Base-by-base conservation (phyloP, 1,140 invertebrate genomes). In the Branchinecta lindahli region DNA sequence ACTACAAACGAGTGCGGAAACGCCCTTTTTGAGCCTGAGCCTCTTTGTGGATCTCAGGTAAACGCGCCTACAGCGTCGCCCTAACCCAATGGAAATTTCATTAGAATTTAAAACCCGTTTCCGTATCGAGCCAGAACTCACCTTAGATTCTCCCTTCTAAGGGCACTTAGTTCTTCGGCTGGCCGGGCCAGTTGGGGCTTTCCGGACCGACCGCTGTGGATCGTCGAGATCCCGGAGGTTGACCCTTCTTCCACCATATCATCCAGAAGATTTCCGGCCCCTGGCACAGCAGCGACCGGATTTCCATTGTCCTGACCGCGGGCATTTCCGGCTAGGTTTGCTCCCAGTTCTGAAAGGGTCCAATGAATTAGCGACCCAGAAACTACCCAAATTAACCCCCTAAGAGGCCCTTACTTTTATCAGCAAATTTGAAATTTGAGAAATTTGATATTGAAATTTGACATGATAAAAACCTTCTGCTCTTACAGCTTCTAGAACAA, bases 271-370 rank as follows among this genome's bases (percentile, higher is more conserved):
- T 72, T 83, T 61, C 73, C 79, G 66, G 74, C 76, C 44, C 77
- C 75, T 72, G 79, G 73, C 46, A 47, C 33, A 3, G 15, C 33
- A 68, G 15, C 46, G 44, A 44, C 20, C 21, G 21, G 4, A 15
- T 44, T 8, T 45, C 45, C 69, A 20, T 70, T 47, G 52, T 66
- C 15, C 8, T 65, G 44, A 21, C 76, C 69, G 71, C 72, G 72
- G 12, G 88, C 87, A 75, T 87, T 85, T 0, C 87, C 88, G 44
- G 87, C 84, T 67, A 91, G 78, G 79, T 90, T 90, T 15, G 88
- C 88, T 44, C 88, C 89, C 8, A 91, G 77, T 78, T 92, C 90
- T 90, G 75, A 4, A 76, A 73, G 73, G 66, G 66, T 33, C 33
- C 33, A 33, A 33, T 33, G 33, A 33, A 69, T 74, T 71, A 69